phyloP scores from a whole-genome alignment of 2,888 invertebrate genomes.

The Leptinotarsa juncta region DNA sequence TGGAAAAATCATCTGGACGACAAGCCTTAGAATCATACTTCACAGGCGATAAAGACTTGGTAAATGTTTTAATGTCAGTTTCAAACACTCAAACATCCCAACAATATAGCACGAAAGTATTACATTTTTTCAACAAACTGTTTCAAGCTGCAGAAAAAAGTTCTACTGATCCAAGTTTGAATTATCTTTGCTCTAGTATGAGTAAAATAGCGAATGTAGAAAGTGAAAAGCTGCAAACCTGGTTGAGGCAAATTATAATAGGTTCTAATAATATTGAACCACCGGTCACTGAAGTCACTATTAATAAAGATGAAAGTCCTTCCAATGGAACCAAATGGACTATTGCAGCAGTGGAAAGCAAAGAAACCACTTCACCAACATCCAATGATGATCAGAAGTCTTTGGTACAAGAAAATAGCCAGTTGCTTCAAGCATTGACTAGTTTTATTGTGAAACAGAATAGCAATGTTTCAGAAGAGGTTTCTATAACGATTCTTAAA shows the following conservation, averaged over 20 bases:
- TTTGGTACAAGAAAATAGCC: conserved; percentile 76
- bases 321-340: conserved; percentile 49
- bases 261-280: conserved; percentile 60
- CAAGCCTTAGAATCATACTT: conserved; percentile 88
- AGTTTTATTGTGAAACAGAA: conserved; percentile 80
- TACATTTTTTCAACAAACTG: conserved; percentile 83
- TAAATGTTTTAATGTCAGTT: conserved; percentile 83
- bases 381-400: conserved; percentile 66
- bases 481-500: conserved; percentile 75
- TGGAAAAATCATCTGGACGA: conserved; percentile 85
- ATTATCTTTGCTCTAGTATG: conserved; percentile 76
- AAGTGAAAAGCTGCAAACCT: conserved; percentile 72
- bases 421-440: conserved; percentile 76
- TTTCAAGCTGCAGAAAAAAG: conserved; percentile 75
- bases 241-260: conserved; percentile 76
- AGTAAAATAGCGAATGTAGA: conserved; percentile 76
- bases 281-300: conserved; percentile 66
- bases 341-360: conserved; percentile 48
- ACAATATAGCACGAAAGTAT: conserved; percentile 80
- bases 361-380: conserved; percentile 35
- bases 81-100: conserved; percentile 79
- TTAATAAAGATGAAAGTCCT: conserved; percentile 61
- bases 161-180: conserved; percentile 73
- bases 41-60: conserved; percentile 76
- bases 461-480: conserved; percentile 71